These are phyloP conservation scores for Tiliacea aurago DNA, from an alignment of 2,888 invertebrate genomes.

Conservation along the genomic window DNA sequence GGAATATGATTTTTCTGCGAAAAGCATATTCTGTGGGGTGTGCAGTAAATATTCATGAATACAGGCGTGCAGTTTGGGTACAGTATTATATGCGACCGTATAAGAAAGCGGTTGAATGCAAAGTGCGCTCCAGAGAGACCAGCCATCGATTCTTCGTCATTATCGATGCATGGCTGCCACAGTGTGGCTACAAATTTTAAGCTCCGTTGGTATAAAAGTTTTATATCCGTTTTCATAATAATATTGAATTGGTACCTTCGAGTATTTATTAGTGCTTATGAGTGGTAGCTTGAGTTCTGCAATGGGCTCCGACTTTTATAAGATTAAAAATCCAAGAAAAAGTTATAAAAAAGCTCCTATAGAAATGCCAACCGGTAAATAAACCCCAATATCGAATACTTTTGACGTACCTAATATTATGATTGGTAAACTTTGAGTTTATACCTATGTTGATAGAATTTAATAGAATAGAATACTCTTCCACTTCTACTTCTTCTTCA, in stretches of 20 bases:
- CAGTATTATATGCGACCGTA: constrained; percentile 72
- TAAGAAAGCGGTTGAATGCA: constrained; percentile 75
- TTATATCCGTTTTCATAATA: background rate
- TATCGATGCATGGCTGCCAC: constrained; percentile 67
- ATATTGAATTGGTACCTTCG: background rate
- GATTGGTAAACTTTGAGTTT: background rate
- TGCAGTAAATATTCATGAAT: constrained; percentile 77
- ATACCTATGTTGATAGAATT: background rate
- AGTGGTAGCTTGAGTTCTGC: background rate
- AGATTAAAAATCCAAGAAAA: no score
- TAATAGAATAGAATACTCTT: no score
- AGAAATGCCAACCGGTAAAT: background rate
- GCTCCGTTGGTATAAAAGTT: constrained; percentile 21
- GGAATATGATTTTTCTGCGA: constrained; percentile 59
- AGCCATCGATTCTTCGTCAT: constrained; percentile 68
- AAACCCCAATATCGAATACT: background rate
- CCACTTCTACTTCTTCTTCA: no score
- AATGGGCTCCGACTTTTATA: no score
- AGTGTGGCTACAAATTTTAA: constrained; percentile 39
- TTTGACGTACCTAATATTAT: background rate
- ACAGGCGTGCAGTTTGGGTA: constrained; percentile 67
- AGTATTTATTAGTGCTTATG: background rate
- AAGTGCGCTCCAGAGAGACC: constrained; percentile 69
- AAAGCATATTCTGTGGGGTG: constrained; percentile 70
- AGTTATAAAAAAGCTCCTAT: background rate